Percentiles rank a stretch among this genome's conserved stretches.
phyloP scores from a whole-genome alignment of 1,140 invertebrate species.

The Leptinotarsa lineolata region DNA sequence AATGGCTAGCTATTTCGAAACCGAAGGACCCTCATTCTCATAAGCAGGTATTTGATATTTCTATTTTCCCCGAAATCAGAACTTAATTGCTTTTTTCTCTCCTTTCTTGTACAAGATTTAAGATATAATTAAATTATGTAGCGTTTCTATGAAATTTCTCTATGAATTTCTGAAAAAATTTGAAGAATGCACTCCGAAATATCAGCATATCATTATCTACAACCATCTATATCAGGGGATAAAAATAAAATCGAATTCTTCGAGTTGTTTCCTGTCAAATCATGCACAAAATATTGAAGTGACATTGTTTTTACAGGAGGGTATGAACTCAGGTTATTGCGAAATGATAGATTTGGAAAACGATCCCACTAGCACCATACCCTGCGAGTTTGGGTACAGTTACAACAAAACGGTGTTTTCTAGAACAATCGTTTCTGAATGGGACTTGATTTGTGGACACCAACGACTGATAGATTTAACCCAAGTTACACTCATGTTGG shows the following conservation, averaged over 20 bases:
- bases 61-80: too few species aligned
- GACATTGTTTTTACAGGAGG: slow-evolving; percentile 28
- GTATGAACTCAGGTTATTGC: slow-evolving; percentile 40
- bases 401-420: slow-evolving; percentile 58
- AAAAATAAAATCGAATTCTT: too few species aligned
- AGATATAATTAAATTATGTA: too few species aligned
- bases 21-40: not conserved
- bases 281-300: too few species aligned
- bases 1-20: slow-evolving; percentile 28
- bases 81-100: too few species aligned
- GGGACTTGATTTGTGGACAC: slow-evolving; percentile 60
- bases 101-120: too few species aligned
- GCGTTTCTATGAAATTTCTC: too few species aligned
- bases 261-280: too few species aligned
- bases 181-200: too few species aligned
- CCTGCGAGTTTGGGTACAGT: slow-evolving; percentile 54
- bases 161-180: too few species aligned
- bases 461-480: slow-evolving; percentile 58
- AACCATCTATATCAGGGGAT: too few species aligned
- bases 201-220: too few species aligned
- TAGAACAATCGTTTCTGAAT: slow-evolving; percentile 59
- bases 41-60: not conserved
- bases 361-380: slow-evolving; percentile 20
- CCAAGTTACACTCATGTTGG: slow-evolving; percentile 60
- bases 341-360: slow-evolving; percentile 30